phyloP scores from a whole-genome alignment of 2,888 invertebrate species.

The Euclidia mi region DNA sequence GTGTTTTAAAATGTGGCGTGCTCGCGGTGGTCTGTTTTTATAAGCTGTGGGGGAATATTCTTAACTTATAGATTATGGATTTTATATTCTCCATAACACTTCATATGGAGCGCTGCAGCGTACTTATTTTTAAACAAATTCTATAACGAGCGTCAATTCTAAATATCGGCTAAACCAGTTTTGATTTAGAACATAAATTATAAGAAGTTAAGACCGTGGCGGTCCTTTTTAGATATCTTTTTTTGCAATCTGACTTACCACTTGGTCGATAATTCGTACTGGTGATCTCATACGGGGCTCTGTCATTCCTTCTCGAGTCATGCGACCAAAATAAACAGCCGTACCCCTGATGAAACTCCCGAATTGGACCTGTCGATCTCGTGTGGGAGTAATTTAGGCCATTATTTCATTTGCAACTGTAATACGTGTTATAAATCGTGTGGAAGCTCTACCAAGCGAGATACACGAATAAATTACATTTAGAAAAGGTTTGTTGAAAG shows the following conservation, averaged over 20 bases:
- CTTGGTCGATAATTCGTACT: constrained; percentile 64
- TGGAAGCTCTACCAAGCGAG: too few relatives aligned
- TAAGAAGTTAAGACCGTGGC: constrained; percentile 21
- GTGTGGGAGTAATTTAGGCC: constrained; percentile 66
- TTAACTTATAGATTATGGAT: constrained; percentile 55
- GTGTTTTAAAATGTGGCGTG: constrained; percentile 41
- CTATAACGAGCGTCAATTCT: constrained; percentile 3
- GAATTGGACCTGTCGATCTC: constrained; percentile 68
- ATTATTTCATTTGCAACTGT: constrained; percentile 51
- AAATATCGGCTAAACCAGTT: constrained; percentile 13
- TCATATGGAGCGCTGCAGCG: constrained; percentile 48
- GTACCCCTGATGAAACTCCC: constrained; percentile 70
- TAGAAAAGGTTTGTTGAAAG: not conserved
- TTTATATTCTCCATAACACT: constrained; percentile 47
- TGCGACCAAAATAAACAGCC: constrained; percentile 79
- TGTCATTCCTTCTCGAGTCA: constrained; percentile 79
- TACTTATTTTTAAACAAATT: constrained; percentile 30
- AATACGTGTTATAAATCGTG: constrained; percentile 2
- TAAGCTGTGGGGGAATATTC: constrained; percentile 64
- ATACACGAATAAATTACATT: not conserved
- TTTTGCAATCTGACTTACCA: constrained; percentile 38
- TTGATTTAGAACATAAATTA: constrained; percentile 33
- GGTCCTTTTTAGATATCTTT: constrained; percentile 29
- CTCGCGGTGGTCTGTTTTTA: constrained; percentile 63
- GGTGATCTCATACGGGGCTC: constrained; percentile 83